These are phyloP conservation scores for Synergus japonicus DNA, from an alignment of 2,888 invertebrate species.

Conservation along the genomic window DNA sequence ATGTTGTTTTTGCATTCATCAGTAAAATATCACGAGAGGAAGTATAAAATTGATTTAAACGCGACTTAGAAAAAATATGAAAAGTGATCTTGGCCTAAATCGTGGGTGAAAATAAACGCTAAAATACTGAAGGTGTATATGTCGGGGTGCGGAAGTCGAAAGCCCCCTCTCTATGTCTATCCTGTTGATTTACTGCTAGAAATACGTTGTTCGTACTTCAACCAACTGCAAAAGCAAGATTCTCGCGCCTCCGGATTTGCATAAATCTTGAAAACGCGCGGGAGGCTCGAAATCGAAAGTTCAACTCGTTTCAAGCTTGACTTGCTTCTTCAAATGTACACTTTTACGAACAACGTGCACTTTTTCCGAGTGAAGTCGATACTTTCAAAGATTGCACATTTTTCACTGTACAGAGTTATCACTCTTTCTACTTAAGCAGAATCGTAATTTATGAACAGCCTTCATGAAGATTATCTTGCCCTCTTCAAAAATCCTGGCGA, in stretches of 20 bases:
- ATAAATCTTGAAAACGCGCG: constrained; percentile 70
- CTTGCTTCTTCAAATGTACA: not conserved
- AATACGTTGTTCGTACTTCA: constrained; percentile 57
- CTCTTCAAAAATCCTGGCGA: no score
- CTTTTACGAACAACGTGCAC: not conserved
- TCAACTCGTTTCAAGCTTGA: constrained; percentile 51
- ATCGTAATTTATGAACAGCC: no score
- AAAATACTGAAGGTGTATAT: constrained; percentile 50
- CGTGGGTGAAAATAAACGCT: constrained; percentile 32
- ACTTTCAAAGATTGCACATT: no score
- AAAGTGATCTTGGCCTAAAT: not conserved
- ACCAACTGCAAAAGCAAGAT: constrained; percentile 46
- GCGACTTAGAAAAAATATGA: not conserved
- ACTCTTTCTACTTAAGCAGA: no score
- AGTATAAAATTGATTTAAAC: not conserved
- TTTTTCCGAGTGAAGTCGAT: not conserved
- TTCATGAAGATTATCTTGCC: no score
- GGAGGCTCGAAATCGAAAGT: constrained; percentile 72
- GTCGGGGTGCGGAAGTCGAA: constrained; percentile 53
- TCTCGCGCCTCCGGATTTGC: constrained; percentile 66
- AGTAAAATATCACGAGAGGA: no score
- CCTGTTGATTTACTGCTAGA: constrained; percentile 72
- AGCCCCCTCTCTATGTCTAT: constrained; percentile 61
- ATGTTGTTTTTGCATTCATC: no score
- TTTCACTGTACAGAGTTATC: no score